Base-by-base conservation (phyloP, 2,888 invertebrate genomes). In the Amblyjoppa fuscipennis region DNA sequence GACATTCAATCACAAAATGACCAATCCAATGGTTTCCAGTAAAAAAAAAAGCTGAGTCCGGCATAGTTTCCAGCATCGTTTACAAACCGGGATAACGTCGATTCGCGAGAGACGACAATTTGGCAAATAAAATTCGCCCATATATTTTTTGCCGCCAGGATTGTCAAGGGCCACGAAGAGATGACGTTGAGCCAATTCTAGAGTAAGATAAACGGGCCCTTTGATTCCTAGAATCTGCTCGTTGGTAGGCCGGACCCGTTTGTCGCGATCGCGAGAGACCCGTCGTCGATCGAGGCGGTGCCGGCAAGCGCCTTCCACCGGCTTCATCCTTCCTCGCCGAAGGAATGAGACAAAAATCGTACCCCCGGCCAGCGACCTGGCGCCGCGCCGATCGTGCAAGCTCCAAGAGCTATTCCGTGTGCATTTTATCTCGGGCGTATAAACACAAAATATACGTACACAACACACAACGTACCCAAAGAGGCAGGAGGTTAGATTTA, bases 161-260 rank as follows among this genome's bases (percentile, higher is more conserved):
- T 59, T 28, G 25, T 59, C 59, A 11, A 13, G 9, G 3, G 3
- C 5, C 45, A 3, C 4, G 61, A 51, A 51, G 66, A 13, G 38
- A 28, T 20, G 7, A 45, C 61, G 13, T 34, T 38, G 69, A n/a
- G 20, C 4, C 49, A 64, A 11, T 31, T 49, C 28, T 71, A 41
- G 59, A 56, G 77, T 31, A 76, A 74, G 61, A 68, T 83, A 61
- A 76, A 80, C 49, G 76, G 59, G 41, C 80, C 61, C 69, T 85
- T 85, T 83, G 76, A 76, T 83, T 85, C 85, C 85, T 83, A 83
- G 85, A 85, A 85, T 83, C 79, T 78, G 56, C 64, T 75, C 49
- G 66, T 49, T 49, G 69, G 13, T 34, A 49, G 41, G 9, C 25
- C 25, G 83, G 85, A 85, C 85, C 83, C 83, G 85, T 85, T 85